phyloP scores from a whole-genome alignment of 2,888 invertebrate genomes.

The Pristionchus fissidentatus region DNA sequence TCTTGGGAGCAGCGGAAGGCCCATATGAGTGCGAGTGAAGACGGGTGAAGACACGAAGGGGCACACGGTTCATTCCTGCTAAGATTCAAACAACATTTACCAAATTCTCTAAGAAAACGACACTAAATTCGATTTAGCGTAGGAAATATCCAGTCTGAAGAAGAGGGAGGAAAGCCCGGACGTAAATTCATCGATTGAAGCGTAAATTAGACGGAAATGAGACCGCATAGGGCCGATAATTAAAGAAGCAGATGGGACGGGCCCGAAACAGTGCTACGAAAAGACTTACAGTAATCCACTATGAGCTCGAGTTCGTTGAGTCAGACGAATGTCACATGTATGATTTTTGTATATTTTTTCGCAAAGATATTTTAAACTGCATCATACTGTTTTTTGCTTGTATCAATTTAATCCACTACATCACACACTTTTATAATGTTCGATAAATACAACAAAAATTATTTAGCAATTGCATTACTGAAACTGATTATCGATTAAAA shows the following conservation, averaged over 20 bases:
- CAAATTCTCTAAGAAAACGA: neutral
- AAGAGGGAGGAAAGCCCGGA: neutral
- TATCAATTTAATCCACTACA: no score
- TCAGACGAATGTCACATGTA: neutral
- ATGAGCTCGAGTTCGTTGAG: neutral
- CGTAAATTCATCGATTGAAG: neutral
- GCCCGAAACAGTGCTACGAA: neutral
- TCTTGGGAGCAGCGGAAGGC: constrained; percentile 64
- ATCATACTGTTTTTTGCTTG: neutral
- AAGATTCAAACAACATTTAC: neutral
- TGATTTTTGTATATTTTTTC: neutral
- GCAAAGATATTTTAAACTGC: neutral
- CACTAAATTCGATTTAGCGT: no score
- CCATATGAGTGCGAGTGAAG: constrained; percentile 27
- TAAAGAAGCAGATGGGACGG: neutral
- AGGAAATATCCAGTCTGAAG: neutral
- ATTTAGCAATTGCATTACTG: constrained; percentile 30
- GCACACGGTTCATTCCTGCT: constrained; percentile 19
- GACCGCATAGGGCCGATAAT: neutral
- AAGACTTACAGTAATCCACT: neutral
- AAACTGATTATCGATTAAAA: neutral
- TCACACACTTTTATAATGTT: neutral
- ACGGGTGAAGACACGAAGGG: constrained; percentile 10
- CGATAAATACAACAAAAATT: constrained; percentile 24
- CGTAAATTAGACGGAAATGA: neutral